Evolutionary conservation across 2,888 invertebrate species (phyloP), one percentile per base, ranked within the genome.

Genomic region (Ectemnius lituratus): DNA sequence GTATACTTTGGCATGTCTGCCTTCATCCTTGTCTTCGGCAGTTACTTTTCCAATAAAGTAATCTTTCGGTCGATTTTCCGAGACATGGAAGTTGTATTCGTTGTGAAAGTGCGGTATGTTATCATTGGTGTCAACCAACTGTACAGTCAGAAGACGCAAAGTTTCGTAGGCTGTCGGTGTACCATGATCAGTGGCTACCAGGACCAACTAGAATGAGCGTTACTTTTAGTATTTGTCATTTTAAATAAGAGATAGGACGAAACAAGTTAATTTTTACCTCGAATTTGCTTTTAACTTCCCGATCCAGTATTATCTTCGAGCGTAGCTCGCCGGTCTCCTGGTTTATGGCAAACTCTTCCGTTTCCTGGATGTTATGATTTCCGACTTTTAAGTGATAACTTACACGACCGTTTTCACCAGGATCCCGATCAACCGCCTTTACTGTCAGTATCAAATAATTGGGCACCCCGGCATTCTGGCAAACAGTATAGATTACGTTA

Each of bases 131-230:
- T 97, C 97, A 11, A 95, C 94, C 56, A 97, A 91, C 46, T 95
- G 92, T 57, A 97, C 94, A 0, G 94, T 95, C 60, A 97, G 91
- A 66, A 96, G 93, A 0, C 95, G 94, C 4, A 96, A 91, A 0
- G 95, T 95, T 90, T 97, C 97, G 85, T 95, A 96, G 84, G 94
- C 94, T 0, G 94, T 94, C 0, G 97, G 97, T 23, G 93, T 94
- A 0, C 97, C 97, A 83, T 96, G 95, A 91, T 97, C 97, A 59
- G 94, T 93, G 0, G 97, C 97, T 4, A 95, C 96, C 82, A 97
- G 92, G 16, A 96, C 94, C 66, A 97, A 91, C 94, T 96, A 89
- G 49, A 90, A 89, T 56, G 75, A 79, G 77, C 11, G 37, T 70
- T 58, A n/a, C 20, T 46, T 5, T 5, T 37, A 67, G 27, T 46